These are phyloP conservation scores for Kryptopterus vitreolus DNA, from an alignment of 2,797 vertebrate genomes.

Conservation along the genomic window DNA sequence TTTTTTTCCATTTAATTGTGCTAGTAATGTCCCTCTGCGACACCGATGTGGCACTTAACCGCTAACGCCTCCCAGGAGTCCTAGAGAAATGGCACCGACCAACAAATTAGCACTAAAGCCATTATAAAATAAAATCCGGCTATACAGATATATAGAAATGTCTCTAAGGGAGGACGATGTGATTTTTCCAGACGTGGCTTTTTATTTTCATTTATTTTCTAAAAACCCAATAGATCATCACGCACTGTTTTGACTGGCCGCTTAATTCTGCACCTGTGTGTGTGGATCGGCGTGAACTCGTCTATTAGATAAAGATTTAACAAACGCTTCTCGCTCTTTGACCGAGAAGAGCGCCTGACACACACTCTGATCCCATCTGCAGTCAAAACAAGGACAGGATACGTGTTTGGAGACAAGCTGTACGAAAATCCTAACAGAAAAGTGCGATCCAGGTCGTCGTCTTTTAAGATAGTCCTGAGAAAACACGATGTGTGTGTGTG, in stretches of 20 bases:
- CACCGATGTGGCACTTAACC: neutral
- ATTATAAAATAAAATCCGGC: neutral
- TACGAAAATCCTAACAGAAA: slow-evolving; percentile 27
- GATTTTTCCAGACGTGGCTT: neutral
- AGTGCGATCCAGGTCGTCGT: slow-evolving; percentile 42
- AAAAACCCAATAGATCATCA: slow-evolving; percentile 1
- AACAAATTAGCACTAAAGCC: neutral
- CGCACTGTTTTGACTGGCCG: slow-evolving; percentile 55
- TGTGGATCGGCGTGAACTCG: slow-evolving; percentile 28
- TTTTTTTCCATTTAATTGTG: neutral
- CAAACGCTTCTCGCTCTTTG: slow-evolving; percentile 35
- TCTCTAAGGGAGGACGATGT: neutral
- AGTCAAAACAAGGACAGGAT: slow-evolving; percentile 41
- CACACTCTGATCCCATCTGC: slow-evolving; percentile 28
- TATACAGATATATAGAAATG: neutral
- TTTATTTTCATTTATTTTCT: neutral
- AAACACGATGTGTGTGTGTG: slow-evolving; percentile 18
- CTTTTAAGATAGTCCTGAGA: slow-evolving; percentile 34
- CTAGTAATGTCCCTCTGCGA: neutral
- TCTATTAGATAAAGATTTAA: slow-evolving; percentile 52
- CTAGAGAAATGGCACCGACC: neutral
- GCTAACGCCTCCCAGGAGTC: neutral
- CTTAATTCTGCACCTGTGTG: slow-evolving; percentile 52
- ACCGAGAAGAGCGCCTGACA: slow-evolving; percentile 18
- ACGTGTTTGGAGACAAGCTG: slow-evolving; percentile 34